phyloP scores from a whole-genome alignment of 2,113 vertebrate genomes.

The Anarhynchus alexandrinus region DNA sequence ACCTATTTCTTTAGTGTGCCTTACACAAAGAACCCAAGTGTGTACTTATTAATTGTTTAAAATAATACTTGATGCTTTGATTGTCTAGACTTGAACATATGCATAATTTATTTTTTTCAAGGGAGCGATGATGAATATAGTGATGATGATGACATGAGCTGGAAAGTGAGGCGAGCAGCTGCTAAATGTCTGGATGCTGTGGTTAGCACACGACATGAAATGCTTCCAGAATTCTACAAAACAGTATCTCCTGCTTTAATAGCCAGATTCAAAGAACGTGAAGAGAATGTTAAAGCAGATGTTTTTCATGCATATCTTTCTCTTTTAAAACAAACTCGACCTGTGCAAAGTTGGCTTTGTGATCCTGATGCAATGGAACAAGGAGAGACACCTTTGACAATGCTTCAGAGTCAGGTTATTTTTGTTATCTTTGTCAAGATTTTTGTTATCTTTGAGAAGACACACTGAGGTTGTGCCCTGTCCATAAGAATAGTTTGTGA shows the following conservation, averaged over 20 bases:
- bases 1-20: not conserved
- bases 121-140: slow-evolving; percentile 98
- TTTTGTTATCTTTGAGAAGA: not conserved
- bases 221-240: slow-evolving; percentile 98
- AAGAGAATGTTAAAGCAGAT: slow-evolving; percentile 98
- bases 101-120: slow-evolving; percentile 64
- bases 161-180: slow-evolving; percentile 96
- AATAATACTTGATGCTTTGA: not conserved
- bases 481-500: not conserved
- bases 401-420: slow-evolving; percentile 96
- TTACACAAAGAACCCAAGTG: not conserved
- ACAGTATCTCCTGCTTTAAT: slow-evolving; percentile 95
- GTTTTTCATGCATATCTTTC: slow-evolving; percentile 98
- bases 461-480: not conserved
- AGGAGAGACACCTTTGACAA: slow-evolving; percentile 94
- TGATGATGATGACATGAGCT: slow-evolving; percentile 98
- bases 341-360: slow-evolving; percentile 95
- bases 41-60: not conserved
- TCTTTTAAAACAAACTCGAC: slow-evolving; percentile 95
- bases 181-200: slow-evolving; percentile 97
- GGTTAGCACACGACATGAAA: slow-evolving; percentile 97
- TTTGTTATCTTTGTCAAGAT: not conserved
- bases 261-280: slow-evolving; percentile 95
- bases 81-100: slow-evolving; percentile 30
- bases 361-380: slow-evolving; percentile 99